Base-by-base conservation (phyloP, 2,797 vertebrate genomes). In the Malurus leucopterus region DNA sequence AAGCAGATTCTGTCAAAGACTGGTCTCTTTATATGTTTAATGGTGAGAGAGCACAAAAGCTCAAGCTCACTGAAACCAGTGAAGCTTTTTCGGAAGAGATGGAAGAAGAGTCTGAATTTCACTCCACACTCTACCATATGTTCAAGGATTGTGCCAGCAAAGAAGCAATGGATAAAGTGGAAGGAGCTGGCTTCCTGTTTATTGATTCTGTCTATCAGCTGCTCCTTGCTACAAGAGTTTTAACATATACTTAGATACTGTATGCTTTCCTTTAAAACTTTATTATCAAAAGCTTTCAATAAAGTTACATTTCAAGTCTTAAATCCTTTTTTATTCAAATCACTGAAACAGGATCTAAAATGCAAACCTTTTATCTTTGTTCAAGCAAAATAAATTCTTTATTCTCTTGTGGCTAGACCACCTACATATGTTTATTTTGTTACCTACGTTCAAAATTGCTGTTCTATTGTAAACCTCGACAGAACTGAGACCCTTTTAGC, bases 61-160 rank as follows among this genome's bases (percentile, higher is more conserved):
- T 99, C 46, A 96, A 94, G 55, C 96, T 99, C 22, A 94, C 64
- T 0, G 98, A 99, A 88, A 54, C 36, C 3, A 98, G 97, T 4
- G 95, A 97, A 9, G 32, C 18, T 3, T 99, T 98, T 94, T 98
- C 98, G 21, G 73, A 96, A 11, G 96, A 97, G 10, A 94, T 98
- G 30, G 76, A 95, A 19, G 97, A 98, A 1, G 93, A 89, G 41
- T 98, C 96, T 0, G 98, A 99, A 91, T 98, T 99, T 69, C 99
- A 99, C 93, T 98, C 98, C 65, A 99, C 98, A 7, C 96, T 99
- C n/a, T 97, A 98, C 91, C 99, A 99, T 96, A 97, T 98, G 97
- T 94, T 99, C 15, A 97, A 97, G 93, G 98, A 98, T 32, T 59
- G 64, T 72, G 96, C 97, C 92, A 98, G 98, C 36, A 11, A 44